Evolutionary conservation across 2,113 vertebrate species (phyloP), one percentile per base, ranked within the genome.

Genomic region (Laterallus jamaicensis): DNA sequence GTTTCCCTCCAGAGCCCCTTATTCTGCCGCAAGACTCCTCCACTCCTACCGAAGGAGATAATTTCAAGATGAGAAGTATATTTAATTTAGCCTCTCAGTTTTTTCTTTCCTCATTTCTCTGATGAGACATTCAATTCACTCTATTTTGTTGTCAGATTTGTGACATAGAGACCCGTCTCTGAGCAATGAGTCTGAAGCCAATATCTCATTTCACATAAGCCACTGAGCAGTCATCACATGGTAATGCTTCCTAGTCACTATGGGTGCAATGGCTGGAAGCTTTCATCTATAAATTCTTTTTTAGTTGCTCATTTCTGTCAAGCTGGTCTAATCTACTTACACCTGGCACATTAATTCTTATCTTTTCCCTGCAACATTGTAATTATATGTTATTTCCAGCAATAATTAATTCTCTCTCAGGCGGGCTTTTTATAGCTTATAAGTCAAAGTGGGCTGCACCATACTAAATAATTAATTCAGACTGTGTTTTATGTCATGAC

Each of bases 321-420:
- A 97, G 82, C 96, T 95, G 94, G 97, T 95, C 97, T 97, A 97
- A 97, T 97, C 97, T 97, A 94, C 97, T 97, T 97, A 97, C 96
- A 97, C 96, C 97, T 97, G 97, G 97, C 96, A 97, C 96, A 97
- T 97, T 97, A 97, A 97, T 96, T 97, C 96, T 97, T 97, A 97
- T 97, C 97, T 97, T 97, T 97, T 97, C 95, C 71, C 86, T 95
- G 96, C 97, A 97, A 97, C 97, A 96, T 97, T 97, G 95, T 97
- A 97, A 97, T 97, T 97, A 97, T 97, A 97, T 97, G 97, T 97
- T 97, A 97, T 97, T 97, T 97, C 82, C 95, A 97, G 96, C 94
- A 97, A 97, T 97, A 97, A 97, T 97, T 97, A 97, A 97, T 97
- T 97, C 93, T 94, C 93, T 97, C 96, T 96, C 89, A 78, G 95